phyloP scores from a whole-genome alignment of 1,140 invertebrate genomes.

The Bombyx mori region DNA sequence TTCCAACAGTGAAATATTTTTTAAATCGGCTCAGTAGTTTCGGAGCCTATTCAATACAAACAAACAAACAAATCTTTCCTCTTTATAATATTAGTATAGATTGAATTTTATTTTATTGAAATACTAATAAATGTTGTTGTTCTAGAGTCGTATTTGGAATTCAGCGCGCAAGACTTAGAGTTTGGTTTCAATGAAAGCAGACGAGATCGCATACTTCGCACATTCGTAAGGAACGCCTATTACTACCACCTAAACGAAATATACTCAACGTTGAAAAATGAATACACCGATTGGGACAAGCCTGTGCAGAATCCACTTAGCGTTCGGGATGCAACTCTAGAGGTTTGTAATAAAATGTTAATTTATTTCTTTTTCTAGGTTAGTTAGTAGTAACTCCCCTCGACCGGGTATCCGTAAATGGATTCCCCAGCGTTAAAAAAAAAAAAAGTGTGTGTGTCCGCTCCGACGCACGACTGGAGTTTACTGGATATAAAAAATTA shows the following conservation, averaged over 20 bases:
- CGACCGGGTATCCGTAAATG: no score
- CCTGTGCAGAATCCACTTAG: constrained; percentile 81
- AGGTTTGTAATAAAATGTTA: constrained; percentile 40
- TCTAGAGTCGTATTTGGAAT: constrained; percentile 81
- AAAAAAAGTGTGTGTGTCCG: no score
- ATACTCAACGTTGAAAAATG: constrained; percentile 91
- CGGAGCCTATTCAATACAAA: no score
- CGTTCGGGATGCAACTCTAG: constrained; percentile 81
- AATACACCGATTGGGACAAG: constrained; percentile 94
- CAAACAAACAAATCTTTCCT: no score
- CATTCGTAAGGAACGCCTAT: constrained; percentile 90
- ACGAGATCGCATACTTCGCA: constrained; percentile 86
- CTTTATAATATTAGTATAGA: no score
- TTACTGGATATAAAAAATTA: no score
- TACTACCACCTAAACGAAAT: constrained; percentile 92
- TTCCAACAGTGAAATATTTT: no score
- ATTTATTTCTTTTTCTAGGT: no score
- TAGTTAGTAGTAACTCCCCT: no score
- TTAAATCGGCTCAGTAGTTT: no score
- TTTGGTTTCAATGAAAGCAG: constrained; percentile 89
- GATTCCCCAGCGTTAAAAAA: no score
- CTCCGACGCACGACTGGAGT: no score
- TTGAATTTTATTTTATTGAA: not conserved
- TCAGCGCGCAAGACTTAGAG: constrained; percentile 83
- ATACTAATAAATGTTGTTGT: not conserved